Conservation (phyloP, 2,888 invertebrate species). For the Micoletzkya japonica region DNA sequence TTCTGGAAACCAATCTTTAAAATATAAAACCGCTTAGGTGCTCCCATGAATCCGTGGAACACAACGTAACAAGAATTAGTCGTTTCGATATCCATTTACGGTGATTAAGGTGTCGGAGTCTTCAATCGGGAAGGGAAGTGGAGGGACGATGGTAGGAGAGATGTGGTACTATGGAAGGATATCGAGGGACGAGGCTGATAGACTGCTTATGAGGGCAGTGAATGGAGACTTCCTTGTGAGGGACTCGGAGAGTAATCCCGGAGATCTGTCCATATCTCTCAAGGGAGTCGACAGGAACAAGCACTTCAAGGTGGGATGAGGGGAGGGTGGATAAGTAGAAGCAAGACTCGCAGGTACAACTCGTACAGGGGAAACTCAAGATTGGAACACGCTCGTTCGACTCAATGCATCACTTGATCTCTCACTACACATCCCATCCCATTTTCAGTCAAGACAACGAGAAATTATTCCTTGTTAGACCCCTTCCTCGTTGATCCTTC, state of each 20-base stretch:
- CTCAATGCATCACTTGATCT: slow-evolving; percentile 90
- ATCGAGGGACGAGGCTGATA: slow-evolving; percentile 92
- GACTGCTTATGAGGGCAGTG: slow-evolving; percentile 88
- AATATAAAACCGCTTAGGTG: not conserved
- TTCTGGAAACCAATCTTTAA: too few species aligned
- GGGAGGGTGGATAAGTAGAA: too few species aligned
- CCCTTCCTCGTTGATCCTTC: slow-evolving; percentile 72
- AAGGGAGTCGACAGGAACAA: slow-evolving; percentile 97
- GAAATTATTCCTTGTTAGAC: slow-evolving; percentile 91
- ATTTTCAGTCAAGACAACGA: slow-evolving; percentile 98
- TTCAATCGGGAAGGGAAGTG: not conserved
- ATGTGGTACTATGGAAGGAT: slow-evolving; percentile 97
- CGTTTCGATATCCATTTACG: too few species aligned
- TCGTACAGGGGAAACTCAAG: slow-evolving; percentile 72
- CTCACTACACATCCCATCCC: slow-evolving; percentile 97
- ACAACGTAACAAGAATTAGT: too few species aligned
- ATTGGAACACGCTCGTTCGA: slow-evolving; percentile 98
- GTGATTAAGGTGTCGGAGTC: too few species aligned
- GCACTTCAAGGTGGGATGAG: slow-evolving; percentile 75
- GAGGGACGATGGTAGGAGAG: slow-evolving; percentile 48
- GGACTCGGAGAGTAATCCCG: slow-evolving; percentile 97
- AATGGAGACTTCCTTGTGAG: slow-evolving; percentile 98
- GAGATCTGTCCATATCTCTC: slow-evolving; percentile 95
- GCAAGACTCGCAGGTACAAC: slow-evolving; percentile 37
- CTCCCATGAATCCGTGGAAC: too few species aligned